Evolutionary conservation across 2,113 vertebrate genomes (phyloP).

Genomic region (Amazona guildingii): DNA sequence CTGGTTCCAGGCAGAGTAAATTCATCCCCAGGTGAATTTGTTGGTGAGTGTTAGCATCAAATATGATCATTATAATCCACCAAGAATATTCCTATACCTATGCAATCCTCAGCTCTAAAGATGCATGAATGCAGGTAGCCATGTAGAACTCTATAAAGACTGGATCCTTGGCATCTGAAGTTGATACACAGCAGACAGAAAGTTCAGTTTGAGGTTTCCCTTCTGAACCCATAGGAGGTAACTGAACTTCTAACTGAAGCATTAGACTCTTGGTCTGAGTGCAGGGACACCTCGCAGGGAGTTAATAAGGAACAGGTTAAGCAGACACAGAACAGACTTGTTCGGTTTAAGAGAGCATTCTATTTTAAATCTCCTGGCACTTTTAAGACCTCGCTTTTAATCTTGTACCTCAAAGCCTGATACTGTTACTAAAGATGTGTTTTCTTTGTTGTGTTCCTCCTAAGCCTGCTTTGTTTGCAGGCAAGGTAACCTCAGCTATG

Average conservation of each 20-base stretch:
- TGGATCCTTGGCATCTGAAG: neutral
- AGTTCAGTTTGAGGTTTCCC: neutral
- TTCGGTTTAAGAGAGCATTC: neutral
- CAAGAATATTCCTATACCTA: neutral
- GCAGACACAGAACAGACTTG: neutral
- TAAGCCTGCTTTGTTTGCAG: neutral
- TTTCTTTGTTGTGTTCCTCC: neutral
- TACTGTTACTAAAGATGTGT: neutral
- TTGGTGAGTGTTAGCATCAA: neutral
- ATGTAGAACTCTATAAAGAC: neutral
- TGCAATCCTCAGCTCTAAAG: neutral
- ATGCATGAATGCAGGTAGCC: neutral
- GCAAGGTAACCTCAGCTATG: neutral
- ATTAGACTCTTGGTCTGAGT: neutral
- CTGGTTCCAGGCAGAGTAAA: neutral
- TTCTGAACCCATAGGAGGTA: neutral
- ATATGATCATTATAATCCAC: neutral
- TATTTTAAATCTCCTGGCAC: neutral
- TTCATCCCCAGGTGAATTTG: neutral
- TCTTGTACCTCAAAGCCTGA: neutral
- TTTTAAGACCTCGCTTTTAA: neutral
- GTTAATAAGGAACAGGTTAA: neutral
- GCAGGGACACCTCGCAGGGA: neutral
- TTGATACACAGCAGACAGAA: neutral
- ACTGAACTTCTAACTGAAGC: neutral